phyloP scores from a whole-genome alignment of 2,797 vertebrate genomes.

The Sebastes flavidus region DNA sequence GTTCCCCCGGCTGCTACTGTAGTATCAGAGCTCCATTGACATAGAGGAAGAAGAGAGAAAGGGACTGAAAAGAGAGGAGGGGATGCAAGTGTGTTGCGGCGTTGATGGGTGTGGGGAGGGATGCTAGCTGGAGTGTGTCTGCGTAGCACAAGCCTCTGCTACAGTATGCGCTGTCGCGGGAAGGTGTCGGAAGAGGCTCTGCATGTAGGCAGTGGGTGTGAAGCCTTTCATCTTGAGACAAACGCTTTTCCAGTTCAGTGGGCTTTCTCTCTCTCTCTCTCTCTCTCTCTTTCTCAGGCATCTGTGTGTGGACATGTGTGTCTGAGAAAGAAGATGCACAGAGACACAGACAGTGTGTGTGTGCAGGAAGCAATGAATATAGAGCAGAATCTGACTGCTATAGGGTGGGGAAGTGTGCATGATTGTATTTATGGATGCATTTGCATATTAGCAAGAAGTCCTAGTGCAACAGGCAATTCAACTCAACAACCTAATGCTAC shows the following conservation, averaged over 20 bases:
- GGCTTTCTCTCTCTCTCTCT: conserved; percentile 61
- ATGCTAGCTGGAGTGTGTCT: conserved; percentile 79
- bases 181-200: conserved; percentile 83
- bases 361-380: conserved; percentile 48
- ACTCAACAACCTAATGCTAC: conserved; percentile 55
- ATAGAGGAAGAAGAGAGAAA: conserved; percentile 59
- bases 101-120: conserved; percentile 80
- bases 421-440: conserved; percentile 45
- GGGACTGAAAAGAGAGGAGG: conserved; percentile 59
- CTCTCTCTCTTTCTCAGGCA: conserved; percentile 34
- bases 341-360: conserved; percentile 35
- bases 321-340: conserved; percentile 41
- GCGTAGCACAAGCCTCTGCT: conserved; percentile 78
- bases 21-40: conserved; percentile 71
- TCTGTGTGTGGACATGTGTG: conserved; percentile 65
- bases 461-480: conserved; percentile 80
- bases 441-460: conserved; percentile 54
- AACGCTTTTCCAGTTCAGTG: conserved; percentile 81
- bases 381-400: conserved; percentile 48
- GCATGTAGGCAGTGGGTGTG: conserved; percentile 86
- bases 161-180: conserved; percentile 81
- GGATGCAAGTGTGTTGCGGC: conserved; percentile 78
- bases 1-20: conserved; percentile 63
- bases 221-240: conserved; percentile 87
- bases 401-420: conserved; percentile 65